phyloP scores from a whole-genome alignment of 2,113 vertebrate species.

The Epinephelus lanceolatus region DNA sequence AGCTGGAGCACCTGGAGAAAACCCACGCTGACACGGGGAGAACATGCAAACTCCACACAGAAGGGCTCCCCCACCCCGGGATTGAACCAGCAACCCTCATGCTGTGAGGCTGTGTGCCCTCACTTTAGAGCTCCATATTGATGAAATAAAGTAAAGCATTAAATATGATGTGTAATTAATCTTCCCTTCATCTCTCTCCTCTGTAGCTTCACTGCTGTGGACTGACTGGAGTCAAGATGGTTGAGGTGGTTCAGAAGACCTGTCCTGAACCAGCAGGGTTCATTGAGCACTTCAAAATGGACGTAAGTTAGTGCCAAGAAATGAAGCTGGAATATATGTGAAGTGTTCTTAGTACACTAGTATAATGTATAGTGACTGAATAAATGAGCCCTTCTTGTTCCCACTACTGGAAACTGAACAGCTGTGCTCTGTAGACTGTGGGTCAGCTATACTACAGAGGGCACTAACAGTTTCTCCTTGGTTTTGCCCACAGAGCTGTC shows the following conservation, averaged over 20 bases:
- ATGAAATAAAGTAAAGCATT: background rate
- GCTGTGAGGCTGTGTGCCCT: too few relatives aligned
- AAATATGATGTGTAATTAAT: background rate
- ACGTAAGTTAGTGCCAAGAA: constrained; percentile 60
- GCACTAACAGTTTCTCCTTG: background rate
- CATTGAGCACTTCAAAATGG: background rate
- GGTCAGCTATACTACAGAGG: background rate
- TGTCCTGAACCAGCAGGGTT: constrained; percentile 55
- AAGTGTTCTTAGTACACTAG: background rate
- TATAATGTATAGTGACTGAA: background rate
- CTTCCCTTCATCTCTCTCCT: background rate
- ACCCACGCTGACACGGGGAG: too few relatives aligned
- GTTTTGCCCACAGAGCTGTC: constrained; percentile 65
- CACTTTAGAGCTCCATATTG: background rate
- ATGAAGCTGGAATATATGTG: background rate
- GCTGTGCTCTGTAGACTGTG: background rate
- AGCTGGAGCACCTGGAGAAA: too few relatives aligned
- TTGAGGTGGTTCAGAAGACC: constrained; percentile 5
- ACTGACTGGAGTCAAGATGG: accelerated
- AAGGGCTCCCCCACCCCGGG: too few relatives aligned
- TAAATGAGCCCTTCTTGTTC: background rate
- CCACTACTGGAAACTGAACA: background rate
- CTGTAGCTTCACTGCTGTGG: constrained; percentile 80
- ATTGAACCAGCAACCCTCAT: too few relatives aligned
- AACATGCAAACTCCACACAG: too few relatives aligned